Evolutionary conservation across 2,888 invertebrate species (phyloP).

Genomic region (Athrips mouffetella): DNA sequence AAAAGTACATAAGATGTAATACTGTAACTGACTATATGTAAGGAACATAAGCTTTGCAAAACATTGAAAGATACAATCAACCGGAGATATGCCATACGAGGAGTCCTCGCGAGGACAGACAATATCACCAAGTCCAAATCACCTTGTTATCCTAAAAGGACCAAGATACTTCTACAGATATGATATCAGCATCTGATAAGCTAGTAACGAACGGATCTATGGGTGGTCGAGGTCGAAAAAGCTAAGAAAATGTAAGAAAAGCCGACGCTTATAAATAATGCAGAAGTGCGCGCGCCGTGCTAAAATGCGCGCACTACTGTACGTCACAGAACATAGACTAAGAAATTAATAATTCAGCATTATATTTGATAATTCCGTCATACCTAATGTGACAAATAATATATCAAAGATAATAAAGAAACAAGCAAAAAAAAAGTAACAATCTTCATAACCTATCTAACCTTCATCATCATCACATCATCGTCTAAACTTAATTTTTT

Average conservation of each 20-base stretch:
- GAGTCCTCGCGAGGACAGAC: background rate
- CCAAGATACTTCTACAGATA: slow-evolving; percentile 16
- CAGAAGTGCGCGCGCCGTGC: slow-evolving; percentile 59
- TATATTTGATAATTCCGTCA: background rate
- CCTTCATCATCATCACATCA: too few species aligned
- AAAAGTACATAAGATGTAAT: too few species aligned
- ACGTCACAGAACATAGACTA: slow-evolving; percentile 21
- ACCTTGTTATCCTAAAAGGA: slow-evolving; percentile 7
- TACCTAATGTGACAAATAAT: too few species aligned
- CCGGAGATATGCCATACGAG: background rate
- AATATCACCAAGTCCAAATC: background rate
- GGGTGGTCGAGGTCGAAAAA: slow-evolving; percentile 45
- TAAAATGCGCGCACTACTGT: slow-evolving; percentile 39
- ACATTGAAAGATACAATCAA: background rate
- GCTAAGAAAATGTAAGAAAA: slow-evolving; percentile 61
- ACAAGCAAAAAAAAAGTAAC: too few species aligned
- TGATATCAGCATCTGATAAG: slow-evolving; percentile 28
- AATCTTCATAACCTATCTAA: too few species aligned
- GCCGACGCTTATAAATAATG: slow-evolving; percentile 64
- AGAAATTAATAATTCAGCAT: background rate
- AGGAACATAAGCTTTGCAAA: background rate
- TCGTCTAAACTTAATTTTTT: too few species aligned
- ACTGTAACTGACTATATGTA: too few species aligned
- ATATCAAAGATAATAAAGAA: too few species aligned
- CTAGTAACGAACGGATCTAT: slow-evolving; percentile 18